Base-by-base conservation (phyloP, 2,113 vertebrate species). In the Zosterops borbonicus region DNA sequence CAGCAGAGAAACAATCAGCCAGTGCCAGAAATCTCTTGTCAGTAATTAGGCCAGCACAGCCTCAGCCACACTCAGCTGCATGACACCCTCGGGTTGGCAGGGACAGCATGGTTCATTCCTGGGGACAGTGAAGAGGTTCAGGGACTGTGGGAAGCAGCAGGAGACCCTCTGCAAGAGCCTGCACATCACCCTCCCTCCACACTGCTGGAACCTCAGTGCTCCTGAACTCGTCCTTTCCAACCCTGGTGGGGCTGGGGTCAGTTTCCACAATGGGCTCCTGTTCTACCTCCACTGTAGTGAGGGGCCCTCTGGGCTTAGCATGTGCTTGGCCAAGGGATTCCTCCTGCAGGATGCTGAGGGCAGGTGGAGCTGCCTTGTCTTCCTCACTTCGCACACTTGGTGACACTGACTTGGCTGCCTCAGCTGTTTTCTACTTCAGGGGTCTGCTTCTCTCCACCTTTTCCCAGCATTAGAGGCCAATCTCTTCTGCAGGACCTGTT, bases 41-140 rank as follows among this genome's bases (percentile, higher is more conserved):
- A 53, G 68, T 44, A 78, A 35, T 25, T 87, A 0, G 2, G 6
- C 35, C 53, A 13, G 35, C 24, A 28, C 39, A 74, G 24, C 20
- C 28, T 33, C 0, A 0, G 28, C 28, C 2, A 0, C 19, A 2
- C 28, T 27, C 21, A 44, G 46, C 47, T 89, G 67, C 58, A 4
- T 1, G 6, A 37, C 12, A 53, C 58, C 27, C 49, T 50, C 44
- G 33, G 29, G 9, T 10, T 5, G 65, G 12, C 6, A 9, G 28
- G 31, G 44, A 31, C 27, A 35, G 25, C 16, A 16, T 0, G 0
- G 22, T 11, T 46, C 14, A 2, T 21, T 55, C 44, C 11, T 4
- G 41, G 65, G 52, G 44, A 41, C 27, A 35, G 33, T 5, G 39
- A 35, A 71, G 68, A 35, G 6, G 33, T 9, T 62, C 39, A 35